A percentile compares a stretch with the other conserved stretches of the same genome.
These are phyloP conservation scores for Monochamus alternatus DNA, from an alignment of 2,888 invertebrate species.

Conservation along the genomic window DNA sequence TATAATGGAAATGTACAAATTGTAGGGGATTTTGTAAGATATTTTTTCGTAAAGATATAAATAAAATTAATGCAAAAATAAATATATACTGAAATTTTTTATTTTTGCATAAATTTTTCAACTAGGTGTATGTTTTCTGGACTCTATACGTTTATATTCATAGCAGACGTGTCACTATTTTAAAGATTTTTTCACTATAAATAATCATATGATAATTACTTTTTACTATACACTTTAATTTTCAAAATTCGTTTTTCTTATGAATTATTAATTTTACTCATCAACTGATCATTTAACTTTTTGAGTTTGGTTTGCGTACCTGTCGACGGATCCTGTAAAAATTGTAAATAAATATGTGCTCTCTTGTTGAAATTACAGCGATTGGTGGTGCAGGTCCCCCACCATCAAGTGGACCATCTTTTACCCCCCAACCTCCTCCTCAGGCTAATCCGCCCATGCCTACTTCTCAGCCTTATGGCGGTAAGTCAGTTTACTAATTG, in stretches of 20 bases:
- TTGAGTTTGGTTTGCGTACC: conserved; percentile 53
- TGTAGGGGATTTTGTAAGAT: conserved; percentile 46
- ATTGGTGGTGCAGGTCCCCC: conserved; percentile 72
- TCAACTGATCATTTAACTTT: conserved; percentile 44
- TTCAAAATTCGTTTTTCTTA: conserved; percentile 31
- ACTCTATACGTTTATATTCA: conserved; percentile 48
- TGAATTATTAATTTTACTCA: conserved; percentile 45
- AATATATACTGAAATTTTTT: conserved; percentile 13
- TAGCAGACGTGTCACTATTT: conserved; percentile 37
- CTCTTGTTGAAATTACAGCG: conserved; percentile 63
- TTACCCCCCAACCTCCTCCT: conserved; percentile 78
- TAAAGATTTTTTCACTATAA: conserved; percentile 36
- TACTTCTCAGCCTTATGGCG: conserved; percentile 71
- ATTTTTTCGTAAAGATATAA: conserved; percentile 29
- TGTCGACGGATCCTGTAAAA: conserved; percentile 41
- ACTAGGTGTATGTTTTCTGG: conserved; percentile 43
- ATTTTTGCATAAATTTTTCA: conserved; percentile 35
- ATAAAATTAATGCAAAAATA: conserved; percentile 44
- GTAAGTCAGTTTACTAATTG: conserved; percentile 57
- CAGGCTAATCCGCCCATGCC: conserved; percentile 72
- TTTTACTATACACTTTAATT: conserved; percentile 6
- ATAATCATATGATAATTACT: conserved; percentile 37
- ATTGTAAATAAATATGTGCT: conserved; percentile 49
- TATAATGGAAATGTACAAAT: conserved; percentile 41
- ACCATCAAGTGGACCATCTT: conserved; percentile 76